Conservation (phyloP, 2,113 vertebrate genomes). For the Tiliqua scincoides region DNA sequence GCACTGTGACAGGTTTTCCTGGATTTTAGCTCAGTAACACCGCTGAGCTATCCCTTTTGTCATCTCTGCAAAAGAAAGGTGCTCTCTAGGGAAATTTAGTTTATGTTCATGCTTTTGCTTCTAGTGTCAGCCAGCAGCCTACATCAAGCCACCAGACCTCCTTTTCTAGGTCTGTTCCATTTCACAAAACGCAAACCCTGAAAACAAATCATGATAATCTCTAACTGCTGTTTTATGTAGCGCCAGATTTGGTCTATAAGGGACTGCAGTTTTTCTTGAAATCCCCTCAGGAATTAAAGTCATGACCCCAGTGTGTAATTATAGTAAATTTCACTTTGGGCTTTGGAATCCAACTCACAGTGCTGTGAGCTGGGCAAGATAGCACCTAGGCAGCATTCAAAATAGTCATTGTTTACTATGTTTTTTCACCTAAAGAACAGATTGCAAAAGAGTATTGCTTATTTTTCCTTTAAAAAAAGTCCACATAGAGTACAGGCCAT, state of each 20-base stretch:
- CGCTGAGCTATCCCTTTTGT: conserved; percentile 47
- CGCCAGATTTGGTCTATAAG: neutral
- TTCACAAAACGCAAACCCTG: conserved; percentile 45
- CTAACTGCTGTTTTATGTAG: conserved; percentile 15
- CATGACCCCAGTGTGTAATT: neutral
- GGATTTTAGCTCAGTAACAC: conserved; percentile 35
- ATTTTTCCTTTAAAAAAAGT: neutral
- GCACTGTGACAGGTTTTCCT: conserved; percentile 47
- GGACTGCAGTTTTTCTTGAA: neutral
- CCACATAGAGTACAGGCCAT: neutral
- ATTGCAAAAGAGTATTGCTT: neutral
- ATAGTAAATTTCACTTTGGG: neutral
- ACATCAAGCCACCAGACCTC: conserved; percentile 31
- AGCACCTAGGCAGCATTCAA: neutral
- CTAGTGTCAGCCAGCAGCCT: conserved; percentile 54
- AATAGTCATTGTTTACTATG: neutral
- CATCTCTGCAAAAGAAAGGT: conserved; percentile 59
- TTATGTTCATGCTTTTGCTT: conserved; percentile 59
- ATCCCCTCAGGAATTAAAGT: neutral
- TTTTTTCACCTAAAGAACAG: neutral
- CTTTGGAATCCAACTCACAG: neutral
- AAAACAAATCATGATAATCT: conserved; percentile 50
- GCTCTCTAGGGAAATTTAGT: conserved; percentile 63
- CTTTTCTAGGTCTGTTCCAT: conserved; percentile 55
- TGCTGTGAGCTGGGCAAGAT: neutral